phyloP scores from a whole-genome alignment of 1,140 invertebrate species.

The Glomeris maerens region DNA sequence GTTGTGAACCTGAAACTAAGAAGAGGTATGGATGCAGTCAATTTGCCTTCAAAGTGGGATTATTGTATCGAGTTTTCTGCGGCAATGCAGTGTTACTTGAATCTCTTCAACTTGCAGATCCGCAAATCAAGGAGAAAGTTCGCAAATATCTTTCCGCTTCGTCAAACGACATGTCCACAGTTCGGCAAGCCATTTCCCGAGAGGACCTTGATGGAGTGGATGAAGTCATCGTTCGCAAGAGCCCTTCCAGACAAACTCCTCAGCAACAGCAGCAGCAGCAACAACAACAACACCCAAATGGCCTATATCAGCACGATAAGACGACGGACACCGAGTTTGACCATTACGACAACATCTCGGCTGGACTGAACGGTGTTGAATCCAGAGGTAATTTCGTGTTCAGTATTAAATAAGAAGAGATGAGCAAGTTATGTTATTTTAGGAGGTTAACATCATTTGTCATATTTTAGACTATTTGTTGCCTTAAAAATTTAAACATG shows the following conservation, averaged over 20 bases:
- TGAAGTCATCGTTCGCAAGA: constrained; percentile 17
- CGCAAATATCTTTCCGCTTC: constrained; percentile 48
- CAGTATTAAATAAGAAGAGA: too few species aligned
- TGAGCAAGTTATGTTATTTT: too few species aligned
- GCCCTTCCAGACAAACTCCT: not conserved
- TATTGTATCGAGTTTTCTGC: not conserved
- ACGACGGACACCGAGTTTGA: too few species aligned
- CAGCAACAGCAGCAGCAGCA: too few species aligned
- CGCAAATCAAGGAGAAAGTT: constrained; percentile 64
- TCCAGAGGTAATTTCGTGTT: too few species aligned
- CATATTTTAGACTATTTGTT: too few species aligned
- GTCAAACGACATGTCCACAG: constrained; percentile 20
- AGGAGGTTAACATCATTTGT: too few species aligned
- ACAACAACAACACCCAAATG: too few species aligned
- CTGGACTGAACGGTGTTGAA: too few species aligned
- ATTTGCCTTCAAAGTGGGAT: not conserved
- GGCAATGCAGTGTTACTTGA: not conserved
- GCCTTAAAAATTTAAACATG: too few species aligned
- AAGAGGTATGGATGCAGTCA: constrained; percentile 46
- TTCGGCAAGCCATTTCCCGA: constrained; percentile 18
- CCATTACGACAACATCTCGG: too few species aligned
- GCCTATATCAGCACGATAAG: too few species aligned
- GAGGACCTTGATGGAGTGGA: constrained; percentile 20
- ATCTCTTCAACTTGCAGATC: constrained; percentile 46
- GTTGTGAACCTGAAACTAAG: constrained; percentile 72